Evolutionary conservation across 2,113 vertebrate genomes (phyloP).

Genomic region (Nannospalax galili): DNA sequence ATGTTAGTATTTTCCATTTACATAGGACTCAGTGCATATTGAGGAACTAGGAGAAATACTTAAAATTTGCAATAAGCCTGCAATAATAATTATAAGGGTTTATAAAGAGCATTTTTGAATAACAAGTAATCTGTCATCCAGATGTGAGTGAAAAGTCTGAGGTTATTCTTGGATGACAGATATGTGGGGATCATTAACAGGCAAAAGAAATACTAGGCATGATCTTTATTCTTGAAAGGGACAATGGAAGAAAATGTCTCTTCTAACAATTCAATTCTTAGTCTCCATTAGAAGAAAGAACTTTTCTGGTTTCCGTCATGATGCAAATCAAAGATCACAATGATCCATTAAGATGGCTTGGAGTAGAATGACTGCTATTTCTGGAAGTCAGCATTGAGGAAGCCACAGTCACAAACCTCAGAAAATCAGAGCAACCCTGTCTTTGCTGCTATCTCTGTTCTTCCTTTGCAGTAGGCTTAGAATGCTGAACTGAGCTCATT

Average conservation of each 20-base stretch:
- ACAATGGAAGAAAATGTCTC: slow-evolving; percentile 10
- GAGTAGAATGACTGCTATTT: slow-evolving; percentile 26
- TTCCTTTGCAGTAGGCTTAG: neutral
- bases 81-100: neutral
- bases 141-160: neutral
- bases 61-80: slow-evolving; percentile 19
- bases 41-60: neutral
- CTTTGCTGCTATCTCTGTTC: neutral
- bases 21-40: neutral
- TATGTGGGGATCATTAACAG: neutral
- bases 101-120: neutral
- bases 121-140: neutral
- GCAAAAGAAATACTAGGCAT: neutral
- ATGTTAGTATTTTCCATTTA: slow-evolving; percentile 1
- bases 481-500: neutral
- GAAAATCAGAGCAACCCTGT: neutral
- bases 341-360: slow-evolving; percentile 18
- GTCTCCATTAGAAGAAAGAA: neutral
- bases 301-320: neutral
- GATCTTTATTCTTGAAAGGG: slow-evolving; percentile 26
- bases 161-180: neutral
- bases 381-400: slow-evolving; percentile 26
- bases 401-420: neutral
- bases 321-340: slow-evolving; percentile 22
- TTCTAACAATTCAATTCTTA: slow-evolving; percentile 11